Evolutionary conservation across 2,113 vertebrate species (phyloP), one percentile per base, ranked within the genome.

Genomic region (Pollimyrus isidori): DNA sequence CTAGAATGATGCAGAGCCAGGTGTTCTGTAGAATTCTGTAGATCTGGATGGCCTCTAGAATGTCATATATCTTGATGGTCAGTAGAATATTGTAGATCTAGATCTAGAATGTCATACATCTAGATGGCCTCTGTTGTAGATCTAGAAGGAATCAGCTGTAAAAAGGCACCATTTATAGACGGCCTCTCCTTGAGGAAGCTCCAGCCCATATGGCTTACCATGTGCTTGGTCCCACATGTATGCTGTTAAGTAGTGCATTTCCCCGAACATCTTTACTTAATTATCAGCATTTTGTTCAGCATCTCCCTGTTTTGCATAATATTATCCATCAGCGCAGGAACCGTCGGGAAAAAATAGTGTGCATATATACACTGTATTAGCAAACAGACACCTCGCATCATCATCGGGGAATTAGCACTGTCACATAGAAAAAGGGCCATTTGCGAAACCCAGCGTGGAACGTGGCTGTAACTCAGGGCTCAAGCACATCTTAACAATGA

Each of bases 201-300:
- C 91, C 21, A 73, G 82, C 65, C 93, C 52, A 96, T 96, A 96
- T 96, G 96, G 96, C 94, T 94, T 92, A 95, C 95, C 95, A 96
- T 96, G 95, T 96, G 96, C 95, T 94, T 89, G 90, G 94, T 95
- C 95, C 95, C 95, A 93, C 92, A 91, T 95, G 95, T 93, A 91
- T 95, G 89, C 95, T 94, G 94, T 96, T 95, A 96, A 96, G 95
- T 94, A 92, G 93, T 91, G 93, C 94, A 94, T 94, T 94, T 94
- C 94, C 93, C 94, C 89, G 92, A 96, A 96, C 95, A 95, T 95
- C 95, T 95, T 95, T 94, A 91, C 94, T 96, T 96, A 96, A 96
- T 96, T 96, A 96, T 95, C 95, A 93, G 94, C 95, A 95, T 96
- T 96, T 96, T 96, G 95, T 96, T 95, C 94, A 92, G 94, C 94